Percentiles rank a stretch among this genome's conserved stretches.
phyloP scores from a whole-genome alignment of 1,140 invertebrate genomes.

The Hypothenemus hampei region DNA sequence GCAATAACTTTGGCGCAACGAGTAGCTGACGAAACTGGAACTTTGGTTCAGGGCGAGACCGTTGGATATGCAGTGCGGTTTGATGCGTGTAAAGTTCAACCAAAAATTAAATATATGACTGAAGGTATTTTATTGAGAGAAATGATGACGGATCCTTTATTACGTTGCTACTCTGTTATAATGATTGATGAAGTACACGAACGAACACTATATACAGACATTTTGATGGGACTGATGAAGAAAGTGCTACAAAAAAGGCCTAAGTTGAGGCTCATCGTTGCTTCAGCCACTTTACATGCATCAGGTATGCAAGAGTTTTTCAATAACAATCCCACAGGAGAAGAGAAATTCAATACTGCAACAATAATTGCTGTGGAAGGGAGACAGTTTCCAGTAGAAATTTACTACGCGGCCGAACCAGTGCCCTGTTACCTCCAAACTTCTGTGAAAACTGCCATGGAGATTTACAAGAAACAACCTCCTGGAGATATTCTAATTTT shows the following conservation, averaged over 20 bases:
- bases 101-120: constrained; percentile 93
- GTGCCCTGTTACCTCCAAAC: constrained; percentile 87
- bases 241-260: constrained; percentile 83
- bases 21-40: constrained; percentile 85
- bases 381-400: constrained; percentile 79
- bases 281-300: constrained; percentile 94
- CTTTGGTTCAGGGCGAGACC: constrained; percentile 61
- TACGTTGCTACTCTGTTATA: constrained; percentile 84
- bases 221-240: constrained; percentile 89
- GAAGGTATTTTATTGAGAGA: constrained; percentile 92
- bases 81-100: constrained; percentile 71
- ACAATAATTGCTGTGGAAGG: constrained; percentile 86
- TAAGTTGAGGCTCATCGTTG: constrained; percentile 80
- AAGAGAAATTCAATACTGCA: constrained; percentile 61
- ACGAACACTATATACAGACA: constrained; percentile 86
- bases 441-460: constrained; percentile 80
- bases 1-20: constrained; percentile 83
- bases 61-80: constrained; percentile 95
- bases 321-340: constrained; percentile 61
- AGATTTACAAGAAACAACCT: constrained; percentile 80
- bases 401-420: constrained; percentile 81
- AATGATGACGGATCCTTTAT: constrained; percentile 90
- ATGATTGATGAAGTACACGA: constrained; percentile 98
- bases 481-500: constrained; percentile 90
- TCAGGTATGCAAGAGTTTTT: constrained; percentile 85